Base-by-base conservation (phyloP, 2,888 invertebrate genomes). In the Lysandra coridon region DNA sequence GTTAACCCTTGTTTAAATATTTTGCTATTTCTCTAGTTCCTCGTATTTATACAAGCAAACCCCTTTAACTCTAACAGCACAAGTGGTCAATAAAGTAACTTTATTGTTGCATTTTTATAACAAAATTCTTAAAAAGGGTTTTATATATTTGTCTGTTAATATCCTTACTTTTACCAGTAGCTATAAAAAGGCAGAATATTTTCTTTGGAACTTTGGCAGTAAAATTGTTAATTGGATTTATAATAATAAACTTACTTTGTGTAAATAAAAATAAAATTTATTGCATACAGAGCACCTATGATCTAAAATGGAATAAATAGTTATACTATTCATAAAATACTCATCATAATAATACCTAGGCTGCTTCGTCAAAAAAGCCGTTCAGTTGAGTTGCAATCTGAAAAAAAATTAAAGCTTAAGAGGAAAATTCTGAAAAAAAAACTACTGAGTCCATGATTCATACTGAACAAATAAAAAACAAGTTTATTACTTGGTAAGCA, bases 281-380 rank as follows among this genome's bases (percentile, higher is more conserved):
- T 69, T 69, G 69, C 69, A 23, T 79, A 73, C 37, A 40, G 73
- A 83, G 82, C 81, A 82, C 82, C 82, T 81, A 80, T 69, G 57
- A 44, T 17, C 78, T 44, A 76, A 79, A 60, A 60, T 53, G 30
- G 23, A 30, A 30, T 30, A 49, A 49, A 14, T 75, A 80, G 49
- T 64, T 80, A 80, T 81, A 81, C 76, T 78, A 79, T 49, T 49
- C 2, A 49, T 49, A 49, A 10, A 49, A 81, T 73, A 49, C 30
- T 76, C 1, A 37, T 17, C 62, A 53, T 57, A 17, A 57, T 57
- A 53, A 53, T 4, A 3, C 79, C 83, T 95, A 97, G 53, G 97
- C 97, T 74, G 97, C 96, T 83, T 98, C 97, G 93, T 99, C 99
- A 90, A 99, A 99, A 87, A 99, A 98, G 81, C 97, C 97, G 87